A percentile compares a stretch with the other conserved stretches of the same genome.
These are phyloP conservation scores for Barnardius zonarius DNA, from an alignment of 2,113 vertebrate genomes.

Conservation along the genomic window DNA sequence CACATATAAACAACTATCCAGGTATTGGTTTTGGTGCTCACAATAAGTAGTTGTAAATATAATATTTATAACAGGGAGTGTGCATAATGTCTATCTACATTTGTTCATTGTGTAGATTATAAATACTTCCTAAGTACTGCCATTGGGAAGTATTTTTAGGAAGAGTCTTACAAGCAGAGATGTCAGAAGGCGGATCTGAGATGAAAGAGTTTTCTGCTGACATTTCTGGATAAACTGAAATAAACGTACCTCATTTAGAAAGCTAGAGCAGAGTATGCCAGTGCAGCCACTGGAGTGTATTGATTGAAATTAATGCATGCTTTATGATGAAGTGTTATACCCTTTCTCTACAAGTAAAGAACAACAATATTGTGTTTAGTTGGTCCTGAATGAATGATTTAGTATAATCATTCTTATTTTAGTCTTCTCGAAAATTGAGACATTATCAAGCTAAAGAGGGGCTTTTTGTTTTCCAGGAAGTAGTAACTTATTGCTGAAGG, in stretches of 20 bases:
- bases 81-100: not conserved
- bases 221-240: constrained; percentile 33
- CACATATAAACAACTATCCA: not conserved
- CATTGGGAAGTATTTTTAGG: not conserved
- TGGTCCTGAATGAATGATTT: not conserved
- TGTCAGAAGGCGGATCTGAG: constrained; percentile 16
- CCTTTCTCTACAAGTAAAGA: not conserved
- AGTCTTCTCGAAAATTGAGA: not conserved
- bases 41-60: not conserved
- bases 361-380: not conserved
- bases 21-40: not conserved
- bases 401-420: not conserved
- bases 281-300: not conserved
- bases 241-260: constrained; percentile 23
- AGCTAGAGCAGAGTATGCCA: not conserved
- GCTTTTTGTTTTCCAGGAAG: not conserved
- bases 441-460: not conserved
- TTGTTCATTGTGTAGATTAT: not conserved
- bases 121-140: not conserved
- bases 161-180: not conserved
- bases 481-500: not conserved
- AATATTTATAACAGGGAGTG: not conserved
- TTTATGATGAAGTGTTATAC: not conserved
- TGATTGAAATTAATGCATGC: not conserved
- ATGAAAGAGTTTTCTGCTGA: constrained; percentile 4